phyloP scores from a whole-genome alignment of 92 coral and sea anemone species.

The Zoanthus gigantus region DNA sequence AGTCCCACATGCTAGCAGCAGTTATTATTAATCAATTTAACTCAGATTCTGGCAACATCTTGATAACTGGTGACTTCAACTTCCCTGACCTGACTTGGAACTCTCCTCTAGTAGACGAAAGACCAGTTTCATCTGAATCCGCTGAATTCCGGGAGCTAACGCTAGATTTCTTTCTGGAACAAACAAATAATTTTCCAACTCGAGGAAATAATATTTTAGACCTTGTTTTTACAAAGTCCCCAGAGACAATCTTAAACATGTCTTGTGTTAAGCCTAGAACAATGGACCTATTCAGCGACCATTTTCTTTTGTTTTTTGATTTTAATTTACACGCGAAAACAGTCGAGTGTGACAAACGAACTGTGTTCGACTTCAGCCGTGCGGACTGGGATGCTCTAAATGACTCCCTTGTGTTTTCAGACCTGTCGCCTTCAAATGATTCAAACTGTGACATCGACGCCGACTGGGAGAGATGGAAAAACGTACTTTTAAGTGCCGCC shows the following conservation, averaged over 20 bases:
- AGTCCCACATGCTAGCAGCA: too few relatives aligned
- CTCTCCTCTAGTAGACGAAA: constrained; percentile 13
- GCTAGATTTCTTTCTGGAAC: too few relatives aligned
- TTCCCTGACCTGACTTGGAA: constrained; percentile 35
- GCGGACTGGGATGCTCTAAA: neutral
- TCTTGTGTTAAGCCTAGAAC: constrained; percentile 31
- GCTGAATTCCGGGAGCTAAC: constrained; percentile 40
- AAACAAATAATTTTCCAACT: constrained; percentile 26
- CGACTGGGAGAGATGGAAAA: too few relatives aligned
- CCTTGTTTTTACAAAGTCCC: constrained; percentile 35
- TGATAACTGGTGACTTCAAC: too few relatives aligned
- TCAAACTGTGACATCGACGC: neutral
- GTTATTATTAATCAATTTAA: too few relatives aligned
- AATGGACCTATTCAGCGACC: constrained; percentile 52
- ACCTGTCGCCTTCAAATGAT: constrained; percentile 9
- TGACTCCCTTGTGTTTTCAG: constrained; percentile 3
- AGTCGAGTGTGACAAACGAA: neutral
- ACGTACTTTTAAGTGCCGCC: too few relatives aligned
- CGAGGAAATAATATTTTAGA: neutral
- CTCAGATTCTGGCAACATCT: too few relatives aligned
- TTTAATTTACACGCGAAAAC: neutral
- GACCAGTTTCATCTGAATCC: constrained; percentile 15
- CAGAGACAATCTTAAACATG: constrained; percentile 31
- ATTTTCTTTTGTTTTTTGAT: constrained; percentile 42
- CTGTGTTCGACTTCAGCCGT: too few relatives aligned